Conservation (phyloP, 1,140 invertebrate species). For the Tetragonula clypearis region DNA sequence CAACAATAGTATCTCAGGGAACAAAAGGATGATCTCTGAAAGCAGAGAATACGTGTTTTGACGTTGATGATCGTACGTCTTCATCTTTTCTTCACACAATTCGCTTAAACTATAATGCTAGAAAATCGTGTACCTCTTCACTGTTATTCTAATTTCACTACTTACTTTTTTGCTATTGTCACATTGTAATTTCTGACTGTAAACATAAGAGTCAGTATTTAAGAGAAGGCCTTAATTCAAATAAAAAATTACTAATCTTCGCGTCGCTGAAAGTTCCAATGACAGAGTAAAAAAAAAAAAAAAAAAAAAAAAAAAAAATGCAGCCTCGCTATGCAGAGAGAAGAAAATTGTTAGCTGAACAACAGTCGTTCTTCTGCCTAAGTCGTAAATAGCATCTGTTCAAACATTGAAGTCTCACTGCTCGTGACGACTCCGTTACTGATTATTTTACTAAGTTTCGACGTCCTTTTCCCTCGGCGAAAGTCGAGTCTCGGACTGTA, state of each 20-base stretch:
- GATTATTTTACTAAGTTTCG: constrained; percentile 12
- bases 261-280: no score
- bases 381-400: constrained; percentile 38
- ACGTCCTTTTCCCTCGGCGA: not conserved
- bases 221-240: not conserved
- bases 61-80: constrained; percentile 26
- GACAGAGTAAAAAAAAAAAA: no score
- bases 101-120: not conserved
- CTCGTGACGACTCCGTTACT: not conserved
- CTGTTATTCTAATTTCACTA: not conserved
- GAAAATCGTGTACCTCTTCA: not conserved
- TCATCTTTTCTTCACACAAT: not conserved
- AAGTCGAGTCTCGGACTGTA: not conserved
- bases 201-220: not conserved
- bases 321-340: not conserved
- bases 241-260: not conserved
- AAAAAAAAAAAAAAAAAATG: no score
- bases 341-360: not conserved
- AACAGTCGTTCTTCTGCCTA: not conserved
- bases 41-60: constrained; percentile 41
- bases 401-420: constrained; percentile 24
- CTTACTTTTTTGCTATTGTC: not conserved
- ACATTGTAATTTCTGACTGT: no score
- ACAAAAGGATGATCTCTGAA: constrained; percentile 44
- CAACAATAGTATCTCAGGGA: constrained; percentile 33